A percentile compares a stretch with the other conserved stretches of the same genome.
Evolutionary conservation across 2,888 invertebrate species (phyloP).

Genomic region (Dione juno): DNA sequence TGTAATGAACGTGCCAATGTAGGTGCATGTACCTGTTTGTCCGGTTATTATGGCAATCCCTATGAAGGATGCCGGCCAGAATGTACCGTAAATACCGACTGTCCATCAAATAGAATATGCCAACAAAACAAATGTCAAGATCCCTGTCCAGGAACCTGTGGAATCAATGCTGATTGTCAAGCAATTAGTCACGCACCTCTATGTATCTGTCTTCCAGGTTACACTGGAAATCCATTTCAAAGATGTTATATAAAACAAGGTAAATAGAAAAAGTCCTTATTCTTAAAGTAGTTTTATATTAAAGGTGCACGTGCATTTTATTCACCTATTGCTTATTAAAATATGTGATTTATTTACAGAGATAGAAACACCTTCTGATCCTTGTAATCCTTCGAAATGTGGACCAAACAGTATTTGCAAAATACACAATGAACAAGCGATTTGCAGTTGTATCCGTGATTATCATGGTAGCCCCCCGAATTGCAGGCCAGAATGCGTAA

Average conservation of each 20-base stretch:
- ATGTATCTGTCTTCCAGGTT: conserved; percentile 87
- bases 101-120: conserved; percentile 88
- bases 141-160: conserved; percentile 90
- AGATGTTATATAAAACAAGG: conserved; percentile 64
- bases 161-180: conserved; percentile 88
- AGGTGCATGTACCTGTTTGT: conserved; percentile 88
- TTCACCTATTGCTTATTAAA: neutral
- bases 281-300: neutral
- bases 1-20: conserved; percentile 87
- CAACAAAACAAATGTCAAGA: conserved; percentile 89
- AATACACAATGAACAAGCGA: conserved; percentile 87
- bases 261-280: conserved; percentile 51
- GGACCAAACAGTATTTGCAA: conserved; percentile 92
- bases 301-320: neutral
- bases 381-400: conserved; percentile 91
- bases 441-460: conserved; percentile 87
- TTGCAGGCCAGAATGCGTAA: conserved; percentile 89
- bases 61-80: conserved; percentile 89
- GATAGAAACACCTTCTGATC: conserved; percentile 70
- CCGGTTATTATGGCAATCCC: conserved; percentile 86
- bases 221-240: conserved; percentile 85
- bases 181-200: conserved; percentile 88
- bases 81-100: conserved; percentile 89
- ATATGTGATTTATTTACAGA: conserved; percentile 58
- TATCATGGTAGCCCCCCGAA: conserved; percentile 87